A percentile compares a stretch with the other conserved stretches of the same genome.
These are phyloP conservation scores for Bujurquina vittata DNA, from an alignment of 2,113 vertebrate genomes.

Conservation along the genomic window DNA sequence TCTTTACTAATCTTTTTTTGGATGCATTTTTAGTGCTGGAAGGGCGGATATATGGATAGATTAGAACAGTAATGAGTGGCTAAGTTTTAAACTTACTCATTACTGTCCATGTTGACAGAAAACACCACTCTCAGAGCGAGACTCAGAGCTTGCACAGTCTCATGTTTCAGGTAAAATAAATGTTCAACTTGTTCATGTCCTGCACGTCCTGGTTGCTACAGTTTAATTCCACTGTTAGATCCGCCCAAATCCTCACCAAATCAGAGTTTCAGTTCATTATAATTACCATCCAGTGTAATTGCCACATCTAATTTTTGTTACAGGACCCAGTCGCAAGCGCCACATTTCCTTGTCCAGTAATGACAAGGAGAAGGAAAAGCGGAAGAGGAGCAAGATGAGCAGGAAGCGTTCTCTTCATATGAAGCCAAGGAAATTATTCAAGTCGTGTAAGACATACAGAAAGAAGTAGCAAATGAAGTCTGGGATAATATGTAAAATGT, in stretches of 20 bases:
- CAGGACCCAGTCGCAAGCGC: slow-evolving; percentile 67
- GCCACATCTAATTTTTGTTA: neutral
- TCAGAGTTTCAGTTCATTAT: neutral
- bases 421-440: slow-evolving; percentile 79
- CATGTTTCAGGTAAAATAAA: slow-evolving; percentile 70
- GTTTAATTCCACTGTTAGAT: neutral
- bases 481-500: no score
- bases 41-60: neutral
- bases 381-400: slow-evolving; percentile 60
- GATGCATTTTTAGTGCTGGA: neutral
- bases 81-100: slow-evolving; percentile 6
- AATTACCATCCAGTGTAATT: neutral
- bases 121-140: slow-evolving; percentile 56
- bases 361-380: slow-evolving; percentile 53
- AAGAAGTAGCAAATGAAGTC: neutral
- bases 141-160: slow-evolving; percentile 11
- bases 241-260: neutral
- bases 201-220: neutral
- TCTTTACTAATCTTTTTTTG: neutral
- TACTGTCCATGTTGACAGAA: slow-evolving; percentile 57
- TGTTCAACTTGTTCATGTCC: neutral
- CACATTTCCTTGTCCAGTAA: slow-evolving; percentile 36
- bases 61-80: neutral
- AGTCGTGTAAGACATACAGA: slow-evolving; percentile 56
- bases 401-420: slow-evolving; percentile 54